phyloP scores from a whole-genome alignment of 1,140 invertebrate genomes.

The Zophobas atratus region DNA sequence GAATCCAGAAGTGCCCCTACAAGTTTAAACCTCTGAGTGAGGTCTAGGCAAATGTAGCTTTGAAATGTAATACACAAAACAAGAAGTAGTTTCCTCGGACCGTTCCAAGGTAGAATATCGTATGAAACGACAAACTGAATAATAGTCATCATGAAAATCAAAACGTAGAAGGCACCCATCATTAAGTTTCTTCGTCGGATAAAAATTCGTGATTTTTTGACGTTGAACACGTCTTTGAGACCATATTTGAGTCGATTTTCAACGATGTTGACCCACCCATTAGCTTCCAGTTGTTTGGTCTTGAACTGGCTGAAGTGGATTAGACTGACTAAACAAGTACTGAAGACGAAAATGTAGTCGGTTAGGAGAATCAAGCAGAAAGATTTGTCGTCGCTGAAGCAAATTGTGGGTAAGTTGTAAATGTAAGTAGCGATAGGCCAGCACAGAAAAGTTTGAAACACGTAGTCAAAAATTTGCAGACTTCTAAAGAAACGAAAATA shows the following conservation, averaged over 20 bases:
- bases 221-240: not conserved
- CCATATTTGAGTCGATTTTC: not conserved
- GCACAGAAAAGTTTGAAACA: not conserved
- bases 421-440: not conserved
- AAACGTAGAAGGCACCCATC: conserved; percentile 1
- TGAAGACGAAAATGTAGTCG: not conserved
- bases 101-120: not conserved
- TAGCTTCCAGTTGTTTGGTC: conserved; percentile 1
- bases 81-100: not conserved
- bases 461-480: not conserved
- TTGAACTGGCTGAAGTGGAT: conserved; percentile 13
- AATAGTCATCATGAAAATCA: not conserved
- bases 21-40: not conserved
- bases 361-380: not conserved
- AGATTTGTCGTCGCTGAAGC: not conserved
- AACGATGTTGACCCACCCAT: not conserved
- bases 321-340: not conserved
- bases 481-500: not conserved
- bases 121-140: not conserved
- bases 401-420: not conserved
- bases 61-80: conserved; percentile 5
- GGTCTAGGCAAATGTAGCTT: not conserved
- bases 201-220: not conserved
- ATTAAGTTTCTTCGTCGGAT: not conserved
- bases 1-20: not conserved